Percentiles rank a stretch among this genome's conserved stretches.
Evolutionary conservation across 2,113 vertebrate species (phyloP).

Genomic region (Amazona vittata): DNA sequence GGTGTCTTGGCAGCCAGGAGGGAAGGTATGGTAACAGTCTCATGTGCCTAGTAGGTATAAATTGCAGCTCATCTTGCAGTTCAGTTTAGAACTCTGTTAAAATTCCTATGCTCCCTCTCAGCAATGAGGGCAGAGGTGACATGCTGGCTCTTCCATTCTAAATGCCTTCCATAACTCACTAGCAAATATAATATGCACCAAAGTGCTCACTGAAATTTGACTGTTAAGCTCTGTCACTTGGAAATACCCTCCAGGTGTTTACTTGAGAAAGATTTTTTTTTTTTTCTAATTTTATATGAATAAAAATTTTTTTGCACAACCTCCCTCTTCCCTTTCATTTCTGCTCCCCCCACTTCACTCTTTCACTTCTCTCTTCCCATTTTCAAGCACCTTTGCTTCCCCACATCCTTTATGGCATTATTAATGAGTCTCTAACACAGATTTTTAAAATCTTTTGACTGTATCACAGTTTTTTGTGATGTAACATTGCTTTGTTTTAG

Average conservation of each 20-base stretch:
- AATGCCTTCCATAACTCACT: rapidly evolving
- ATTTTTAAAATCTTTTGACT: not conserved
- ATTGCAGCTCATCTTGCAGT: not conserved
- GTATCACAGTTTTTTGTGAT: not conserved
- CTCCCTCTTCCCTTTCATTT: not conserved
- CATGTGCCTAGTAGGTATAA: not conserved
- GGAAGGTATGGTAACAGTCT: not conserved
- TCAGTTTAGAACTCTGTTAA: not conserved
- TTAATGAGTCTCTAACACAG: not conserved
- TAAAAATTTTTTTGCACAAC: not conserved
- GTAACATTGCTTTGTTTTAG: not conserved
- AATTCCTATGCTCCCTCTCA: not conserved
- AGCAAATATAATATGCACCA: not conserved
- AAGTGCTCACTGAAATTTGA: not conserved
- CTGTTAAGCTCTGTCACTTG: not conserved
- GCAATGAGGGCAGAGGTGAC: not conserved
- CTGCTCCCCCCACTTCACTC: not conserved
- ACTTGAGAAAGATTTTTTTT: not conserved
- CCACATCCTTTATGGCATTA: not conserved
- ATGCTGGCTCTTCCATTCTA: not conserved
- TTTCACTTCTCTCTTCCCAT: not conserved
- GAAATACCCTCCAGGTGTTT: not conserved
- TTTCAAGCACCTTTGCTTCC: not conserved
- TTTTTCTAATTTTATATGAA: not conserved
- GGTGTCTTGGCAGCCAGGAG: not conserved